Base-by-base conservation (phyloP, 2,888 invertebrate species). In the Copidosoma aretas region DNA sequence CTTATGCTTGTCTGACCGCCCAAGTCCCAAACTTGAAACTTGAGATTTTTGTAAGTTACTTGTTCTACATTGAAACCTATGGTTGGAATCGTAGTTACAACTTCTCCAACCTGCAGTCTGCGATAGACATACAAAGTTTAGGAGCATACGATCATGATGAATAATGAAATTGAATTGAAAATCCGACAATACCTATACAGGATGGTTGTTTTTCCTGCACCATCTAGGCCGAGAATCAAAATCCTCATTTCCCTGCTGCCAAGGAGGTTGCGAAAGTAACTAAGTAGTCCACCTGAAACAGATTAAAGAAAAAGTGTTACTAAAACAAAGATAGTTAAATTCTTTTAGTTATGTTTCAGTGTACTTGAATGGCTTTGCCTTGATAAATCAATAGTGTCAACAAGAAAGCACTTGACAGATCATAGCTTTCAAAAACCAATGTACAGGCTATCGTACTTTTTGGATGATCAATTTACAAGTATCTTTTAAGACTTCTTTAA, bases 61-160 rank as follows among this genome's bases (percentile, higher is more conserved):
- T 98, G 98, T 86, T 98, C 98, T 77, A 98, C 99, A 87, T 99
- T 99, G 86, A 99, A 99, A 15, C 93, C 99, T 84, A 99, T 99
- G 14, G 99, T 98, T 73, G 98, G 95, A 86, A 94, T 98, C 46
- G 98, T 98, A 60, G 98, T 98, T 32, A 98, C 98, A 66, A 98
- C 97, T 87, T 98, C 98, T 21, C 98, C 97, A 68, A 98, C 98
- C 89, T 99, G 98, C 80, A 98, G 87, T 86, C 90, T 86, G 79
- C 77, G 82, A 74, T 71, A 51, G 19, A 58, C 32, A 49, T 59
- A 57, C 14, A 19, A 62, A 58, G 43, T 57, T 57, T 5, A 12
- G 46, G 39, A 46, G 41, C 15, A 25, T 49, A 12, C 43, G 15
- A 8, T 12, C 51, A 51, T 52, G 22, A 52, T 52, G 52, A 52